Evolutionary conservation across 2,888 invertebrate species (phyloP), one percentile per base, ranked within the genome.

Genomic region (Drosophila anomelani): DNA sequence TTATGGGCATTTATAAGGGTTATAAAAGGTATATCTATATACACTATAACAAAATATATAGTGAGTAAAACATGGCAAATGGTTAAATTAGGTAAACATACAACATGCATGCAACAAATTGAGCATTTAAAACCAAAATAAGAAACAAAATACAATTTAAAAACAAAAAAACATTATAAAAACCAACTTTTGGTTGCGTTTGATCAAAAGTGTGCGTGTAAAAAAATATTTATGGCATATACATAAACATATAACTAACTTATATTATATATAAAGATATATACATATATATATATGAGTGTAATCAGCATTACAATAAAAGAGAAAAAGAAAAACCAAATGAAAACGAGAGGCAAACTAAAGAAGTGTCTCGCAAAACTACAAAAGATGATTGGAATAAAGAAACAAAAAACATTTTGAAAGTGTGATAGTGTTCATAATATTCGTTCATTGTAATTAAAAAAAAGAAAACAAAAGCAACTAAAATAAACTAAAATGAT

Each of bases 371-470:
- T 79, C 80, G 79, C 80, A 79, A 85, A 74, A 67, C 66, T 75
- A 74, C 55, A 60, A 63, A 72, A 75, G 17, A 66, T 77, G 44
- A 66, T 64, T 61, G 64, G 67, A 71, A 78, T 71, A 70, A 73
- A 80, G 63, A 77, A 59, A 59, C 71, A 10, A 56, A 73, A 81
- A 81, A 85, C 80, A 84, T 85, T 88, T 90, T 90, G 81, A 88
- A 90, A 90, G 90, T 90, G 90, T 90, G 90, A 90, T 90, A 90
- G 90, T 88, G 86, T 82, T 86, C 82, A 82, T 80, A 79, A 88
- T 85, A 85, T 70, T 81, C 84, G 86, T 86, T 86, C 85, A 85
- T 81, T 84, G 86, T 88, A 84, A 75, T 75, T 75, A 59, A 75
- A 62, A 68, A 62, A 44, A 32, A 36, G 41, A 75, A 58, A 75